Evolutionary conservation across 2,888 invertebrate genomes (phyloP).

Genomic region (Acleris literana): DNA sequence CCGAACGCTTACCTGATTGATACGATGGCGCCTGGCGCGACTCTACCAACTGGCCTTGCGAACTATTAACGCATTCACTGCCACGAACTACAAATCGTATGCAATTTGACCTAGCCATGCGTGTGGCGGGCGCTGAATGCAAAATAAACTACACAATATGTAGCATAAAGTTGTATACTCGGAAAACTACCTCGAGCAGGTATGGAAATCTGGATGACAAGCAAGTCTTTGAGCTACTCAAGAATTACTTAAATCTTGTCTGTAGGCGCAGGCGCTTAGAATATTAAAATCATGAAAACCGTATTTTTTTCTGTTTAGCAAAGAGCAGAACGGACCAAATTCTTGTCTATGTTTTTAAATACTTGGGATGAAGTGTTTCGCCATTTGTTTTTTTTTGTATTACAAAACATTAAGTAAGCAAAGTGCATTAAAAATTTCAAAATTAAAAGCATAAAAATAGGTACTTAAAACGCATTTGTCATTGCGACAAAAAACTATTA

Average conservation of each 20-base stretch:
- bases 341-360: not conserved
- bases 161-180: slow-evolving; percentile 12
- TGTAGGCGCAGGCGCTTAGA: not conserved
- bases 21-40: slow-evolving; percentile 43
- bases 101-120: too few species aligned
- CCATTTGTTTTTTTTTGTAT: too few species aligned
- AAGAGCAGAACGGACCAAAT: not conserved
- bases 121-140: too few species aligned
- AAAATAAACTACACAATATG: slow-evolving; percentile 1
- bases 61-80: slow-evolving; percentile 3
- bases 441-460: too few species aligned
- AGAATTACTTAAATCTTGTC: not conserved
- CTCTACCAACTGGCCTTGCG: slow-evolving; percentile 20
- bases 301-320: not conserved
- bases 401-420: too few species aligned
- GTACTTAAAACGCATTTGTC: too few species aligned
- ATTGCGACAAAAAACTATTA: too few species aligned
- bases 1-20: slow-evolving; percentile 46
- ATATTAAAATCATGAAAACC: not conserved
- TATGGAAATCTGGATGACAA: too few species aligned
- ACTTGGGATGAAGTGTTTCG: too few species aligned
- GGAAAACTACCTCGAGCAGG: not conserved
- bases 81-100: too few species aligned
- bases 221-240: not conserved
- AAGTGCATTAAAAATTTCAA: too few species aligned